These are phyloP conservation scores for Pagrus major DNA, from an alignment of 2,113 vertebrate genomes.

Conservation along the genomic window DNA sequence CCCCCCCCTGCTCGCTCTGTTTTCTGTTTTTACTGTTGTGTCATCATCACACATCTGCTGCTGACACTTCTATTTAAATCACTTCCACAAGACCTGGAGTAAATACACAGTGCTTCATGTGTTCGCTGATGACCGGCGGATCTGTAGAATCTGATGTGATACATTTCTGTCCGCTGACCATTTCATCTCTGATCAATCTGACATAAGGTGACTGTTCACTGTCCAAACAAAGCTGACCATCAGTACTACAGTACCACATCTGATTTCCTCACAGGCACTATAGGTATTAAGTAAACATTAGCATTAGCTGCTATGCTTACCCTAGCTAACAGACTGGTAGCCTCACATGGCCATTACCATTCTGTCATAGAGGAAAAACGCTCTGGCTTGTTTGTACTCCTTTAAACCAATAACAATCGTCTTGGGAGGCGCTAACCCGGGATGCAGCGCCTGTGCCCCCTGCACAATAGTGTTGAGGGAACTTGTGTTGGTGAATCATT, in stretches of 20 bases:
- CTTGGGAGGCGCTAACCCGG: no score
- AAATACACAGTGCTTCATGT: neutral
- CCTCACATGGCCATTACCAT: no score
- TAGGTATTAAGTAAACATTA: neutral
- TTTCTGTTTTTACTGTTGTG: constrained; percentile 2
- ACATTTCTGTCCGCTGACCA: neutral
- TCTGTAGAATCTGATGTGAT: neutral
- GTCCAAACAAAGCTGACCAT: no score
- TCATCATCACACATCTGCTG: constrained; percentile 30
- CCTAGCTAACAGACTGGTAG: neutral
- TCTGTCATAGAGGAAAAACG: no score
- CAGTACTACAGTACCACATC: neutral
- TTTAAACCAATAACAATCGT: no score
- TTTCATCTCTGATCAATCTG: neutral
- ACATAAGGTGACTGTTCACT: neutral
- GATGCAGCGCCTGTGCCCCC: no score
- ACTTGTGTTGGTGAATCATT: no score
- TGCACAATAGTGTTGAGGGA: no score
- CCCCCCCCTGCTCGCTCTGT: neutral
- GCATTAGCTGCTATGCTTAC: neutral
- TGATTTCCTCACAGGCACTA: neutral
- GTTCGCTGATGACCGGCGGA: neutral
- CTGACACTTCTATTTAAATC: neutral
- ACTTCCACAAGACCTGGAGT: neutral
- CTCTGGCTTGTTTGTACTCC: no score